Evolutionary conservation across 2,113 vertebrate species (phyloP).

Genomic region (Ia io): DNA sequence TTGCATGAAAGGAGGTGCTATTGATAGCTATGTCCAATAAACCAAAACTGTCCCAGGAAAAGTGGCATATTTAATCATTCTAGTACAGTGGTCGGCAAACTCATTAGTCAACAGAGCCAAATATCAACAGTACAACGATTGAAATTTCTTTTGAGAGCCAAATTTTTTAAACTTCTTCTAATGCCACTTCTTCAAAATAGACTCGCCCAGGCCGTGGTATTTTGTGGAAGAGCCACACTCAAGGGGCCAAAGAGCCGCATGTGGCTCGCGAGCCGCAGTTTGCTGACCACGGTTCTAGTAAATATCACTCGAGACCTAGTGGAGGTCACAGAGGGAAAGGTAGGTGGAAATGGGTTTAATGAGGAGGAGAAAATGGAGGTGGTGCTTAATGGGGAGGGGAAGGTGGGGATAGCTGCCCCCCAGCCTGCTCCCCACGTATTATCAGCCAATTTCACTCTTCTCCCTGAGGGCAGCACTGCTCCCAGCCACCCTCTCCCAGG

Average conservation of each 20-base stretch:
- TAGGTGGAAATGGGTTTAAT: neutral
- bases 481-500: neutral
- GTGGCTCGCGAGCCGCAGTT: no score
- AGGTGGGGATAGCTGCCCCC: neutral
- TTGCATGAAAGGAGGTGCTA: neutral
- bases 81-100: no score
- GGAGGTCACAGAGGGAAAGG: neutral
- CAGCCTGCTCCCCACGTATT: neutral
- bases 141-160: no score
- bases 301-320: neutral
- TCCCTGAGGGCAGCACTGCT: neutral
- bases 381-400: neutral
- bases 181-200: no score
- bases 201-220: no score
- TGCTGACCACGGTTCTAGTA: no score
- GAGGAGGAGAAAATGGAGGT: neutral
- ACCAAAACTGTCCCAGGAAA: neutral
- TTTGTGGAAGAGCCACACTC: no score
- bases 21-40: neutral
- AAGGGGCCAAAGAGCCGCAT: no score
- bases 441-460: neutral
- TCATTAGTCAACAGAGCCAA: no score
- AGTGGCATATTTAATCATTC: neutral
- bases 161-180: no score
- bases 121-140: no score